Evolutionary conservation across 2,113 vertebrate genomes (phyloP).

Genomic region (Heterochromis multidens): DNA sequence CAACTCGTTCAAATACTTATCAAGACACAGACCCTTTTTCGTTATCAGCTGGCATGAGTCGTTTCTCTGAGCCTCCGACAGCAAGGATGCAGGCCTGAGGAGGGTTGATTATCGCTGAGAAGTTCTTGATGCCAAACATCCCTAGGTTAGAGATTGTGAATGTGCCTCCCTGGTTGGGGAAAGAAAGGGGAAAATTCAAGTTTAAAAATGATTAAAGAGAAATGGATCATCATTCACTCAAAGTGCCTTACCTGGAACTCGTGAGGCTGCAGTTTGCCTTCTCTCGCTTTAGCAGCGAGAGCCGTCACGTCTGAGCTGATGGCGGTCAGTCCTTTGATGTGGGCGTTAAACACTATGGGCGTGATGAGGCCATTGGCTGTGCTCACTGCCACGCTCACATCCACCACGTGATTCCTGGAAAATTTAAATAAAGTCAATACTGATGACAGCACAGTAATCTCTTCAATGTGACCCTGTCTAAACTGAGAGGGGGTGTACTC

Average conservation of each 20-base stretch:
- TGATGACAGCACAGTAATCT: neutral
- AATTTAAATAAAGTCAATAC: neutral
- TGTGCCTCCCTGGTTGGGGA: constrained; percentile 85
- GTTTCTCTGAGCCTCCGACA: constrained; percentile 88
- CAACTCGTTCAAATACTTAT: too few species aligned
- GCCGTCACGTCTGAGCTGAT: constrained; percentile 85
- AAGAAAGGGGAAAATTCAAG: neutral
- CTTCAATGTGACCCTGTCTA: neutral
- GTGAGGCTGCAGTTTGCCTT: constrained; percentile 94
- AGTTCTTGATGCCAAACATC: constrained; percentile 99
- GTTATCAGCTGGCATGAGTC: constrained; percentile 89
- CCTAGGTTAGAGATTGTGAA: constrained; percentile 98
- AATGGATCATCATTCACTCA: neutral
- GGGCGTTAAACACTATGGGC: constrained; percentile 96
- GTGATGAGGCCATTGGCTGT: constrained; percentile 93
- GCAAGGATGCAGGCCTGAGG: constrained; percentile 97
- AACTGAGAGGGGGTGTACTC: neutral
- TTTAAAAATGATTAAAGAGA: neutral
- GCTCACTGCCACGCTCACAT: constrained; percentile 92
- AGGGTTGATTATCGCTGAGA: constrained; percentile 98
- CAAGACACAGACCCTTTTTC: constrained; percentile 85
- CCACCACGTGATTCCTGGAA: constrained; percentile 94
- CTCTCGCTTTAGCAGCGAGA: constrained; percentile 87
- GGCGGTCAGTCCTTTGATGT: constrained; percentile 88
- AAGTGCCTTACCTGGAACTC: constrained; percentile 88